A percentile compares a stretch with the other conserved stretches of the same genome.
Conservation (phyloP, 2,888 invertebrate species). For the Malthinus seriepunctatus region DNA sequence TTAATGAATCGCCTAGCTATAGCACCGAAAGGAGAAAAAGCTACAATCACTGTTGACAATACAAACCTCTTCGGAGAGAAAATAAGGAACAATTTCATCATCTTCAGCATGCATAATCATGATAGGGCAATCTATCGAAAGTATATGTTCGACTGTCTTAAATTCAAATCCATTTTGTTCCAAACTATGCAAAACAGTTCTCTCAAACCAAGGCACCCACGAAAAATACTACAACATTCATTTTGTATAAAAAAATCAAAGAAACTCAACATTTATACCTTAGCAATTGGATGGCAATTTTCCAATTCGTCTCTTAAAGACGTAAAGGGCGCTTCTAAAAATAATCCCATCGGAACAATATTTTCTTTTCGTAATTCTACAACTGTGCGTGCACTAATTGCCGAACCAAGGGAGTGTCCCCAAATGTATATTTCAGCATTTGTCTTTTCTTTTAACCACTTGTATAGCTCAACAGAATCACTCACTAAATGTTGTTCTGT, state of each 20-base stretch:
- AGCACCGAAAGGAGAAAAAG: too few relatives aligned
- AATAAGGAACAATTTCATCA: conserved; percentile 44
- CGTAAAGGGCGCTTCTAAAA: conserved; percentile 48
- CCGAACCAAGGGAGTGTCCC: conserved; percentile 51
- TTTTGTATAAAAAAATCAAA: conserved; percentile 20
- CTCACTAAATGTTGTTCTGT: conserved; percentile 45
- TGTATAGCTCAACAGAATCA: conserved; percentile 47
- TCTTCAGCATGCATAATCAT: conserved; percentile 59
- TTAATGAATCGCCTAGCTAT: too few relatives aligned
- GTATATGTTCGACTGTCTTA: conserved; percentile 74
- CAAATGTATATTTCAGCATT: conserved; percentile 45
- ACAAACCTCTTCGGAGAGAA: conserved; percentile 42
- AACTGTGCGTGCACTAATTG: conserved; percentile 43
- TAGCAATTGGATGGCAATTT: conserved; percentile 8
- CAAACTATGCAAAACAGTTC: conserved; percentile 76
- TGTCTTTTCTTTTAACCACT: conserved; percentile 42
- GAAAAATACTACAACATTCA: conserved; percentile 68
- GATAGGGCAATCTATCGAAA: conserved; percentile 70
- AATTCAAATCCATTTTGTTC: conserved; percentile 73
- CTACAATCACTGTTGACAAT: too few relatives aligned
- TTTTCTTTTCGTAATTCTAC: conserved; percentile 32
- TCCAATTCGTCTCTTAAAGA: conserved; percentile 40
- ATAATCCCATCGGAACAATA: conserved; percentile 38
- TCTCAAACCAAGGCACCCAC: conserved; percentile 83
- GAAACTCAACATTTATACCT: conserved; percentile 37